phyloP scores from a whole-genome alignment of 2,888 invertebrate genomes.

The Eupithecia tripunctaria region DNA sequence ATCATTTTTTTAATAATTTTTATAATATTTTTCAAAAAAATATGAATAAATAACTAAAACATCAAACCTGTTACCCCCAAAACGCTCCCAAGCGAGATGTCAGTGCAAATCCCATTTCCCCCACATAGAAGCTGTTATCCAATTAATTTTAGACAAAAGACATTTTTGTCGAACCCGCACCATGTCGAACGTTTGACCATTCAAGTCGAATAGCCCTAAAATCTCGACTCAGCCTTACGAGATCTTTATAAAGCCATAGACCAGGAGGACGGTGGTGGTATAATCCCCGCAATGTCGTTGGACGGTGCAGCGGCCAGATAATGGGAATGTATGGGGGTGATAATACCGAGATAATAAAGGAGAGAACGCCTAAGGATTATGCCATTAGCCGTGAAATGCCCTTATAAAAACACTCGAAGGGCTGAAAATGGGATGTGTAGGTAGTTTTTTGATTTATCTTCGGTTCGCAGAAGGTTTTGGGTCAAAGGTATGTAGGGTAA shows the following conservation, averaged over 20 bases:
- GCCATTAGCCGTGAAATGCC: constrained; percentile 18
- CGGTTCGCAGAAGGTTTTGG: constrained; percentile 12
- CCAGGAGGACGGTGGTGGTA: constrained; percentile 53
- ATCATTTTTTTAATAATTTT: too few species aligned
- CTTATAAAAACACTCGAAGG: constrained; percentile 6
- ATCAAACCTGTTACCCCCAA: too few species aligned
- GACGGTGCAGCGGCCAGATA: constrained; percentile 44
- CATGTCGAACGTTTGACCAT: background rate
- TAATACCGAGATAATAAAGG: constrained; percentile 32
- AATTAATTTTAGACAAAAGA: background rate
- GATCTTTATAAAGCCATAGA: constrained; percentile 61
- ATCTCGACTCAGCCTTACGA: background rate
- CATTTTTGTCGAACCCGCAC: background rate
- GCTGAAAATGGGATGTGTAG: background rate
- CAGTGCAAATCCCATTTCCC: too few species aligned
- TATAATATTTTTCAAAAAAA: too few species aligned
- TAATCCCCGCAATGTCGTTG: constrained; percentile 47
- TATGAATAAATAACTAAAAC: too few species aligned
- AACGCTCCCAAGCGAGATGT: too few species aligned
- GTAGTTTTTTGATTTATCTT: constrained; percentile 10
- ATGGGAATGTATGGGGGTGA: constrained; percentile 44
- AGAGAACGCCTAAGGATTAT: constrained; percentile 15
- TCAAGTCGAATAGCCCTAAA: background rate
- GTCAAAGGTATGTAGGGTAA: background rate
- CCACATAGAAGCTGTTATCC: background rate